Evolutionary conservation across 2,797 vertebrate species (phyloP), one percentile per base, ranked within the genome.

Genomic region (Pseudocheirus occidentalis): DNA sequence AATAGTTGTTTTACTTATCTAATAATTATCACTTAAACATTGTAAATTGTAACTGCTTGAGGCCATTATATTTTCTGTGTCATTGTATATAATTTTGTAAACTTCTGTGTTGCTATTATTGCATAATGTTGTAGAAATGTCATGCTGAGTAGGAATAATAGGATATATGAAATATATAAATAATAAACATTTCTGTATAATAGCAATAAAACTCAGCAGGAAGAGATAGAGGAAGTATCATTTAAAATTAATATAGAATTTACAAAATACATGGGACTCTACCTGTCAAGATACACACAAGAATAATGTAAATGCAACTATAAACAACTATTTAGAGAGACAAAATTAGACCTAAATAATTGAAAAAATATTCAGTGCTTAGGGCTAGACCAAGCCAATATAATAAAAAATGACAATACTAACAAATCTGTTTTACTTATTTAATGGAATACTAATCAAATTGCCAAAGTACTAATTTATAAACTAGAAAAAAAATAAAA

Each of bases 61-160:
- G 94, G 90, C 92, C 95, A 29, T 95, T 96, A 96, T 96, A 94
- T 95, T 97, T 98, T 96, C 95, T 97, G 92, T 91, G 93, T 98
- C 95, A 94, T 98, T 94, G 97, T 97, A 27, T 95, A 66, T 96
- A 95, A 92, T 94, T 95, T 97, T 97, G 97, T 92, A 91, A 96
- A 92, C 58, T 97, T 98, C 96, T 96, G 94, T 93, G 95, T 62
- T 81, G 66, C 97, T 96, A 93, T 93, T 96, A 95, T 90, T 97
- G 34, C 91, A 97, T 89, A 96, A 96, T 98, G 90, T 95, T 95
- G 58, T 90, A 14, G n/a, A 93, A 94, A 96, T 97, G n/a, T 95
- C 52, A 89, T 57, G 96, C 91, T 95, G 93, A 91, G 40, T 96
- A 57, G 90, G 66, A 95, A 92, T 92, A 92, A 53, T 94, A 90